A percentile compares a stretch with the other conserved stretches of the same genome.
phyloP scores from a whole-genome alignment of 2,888 invertebrate species.

The Heliconius cydno region DNA sequence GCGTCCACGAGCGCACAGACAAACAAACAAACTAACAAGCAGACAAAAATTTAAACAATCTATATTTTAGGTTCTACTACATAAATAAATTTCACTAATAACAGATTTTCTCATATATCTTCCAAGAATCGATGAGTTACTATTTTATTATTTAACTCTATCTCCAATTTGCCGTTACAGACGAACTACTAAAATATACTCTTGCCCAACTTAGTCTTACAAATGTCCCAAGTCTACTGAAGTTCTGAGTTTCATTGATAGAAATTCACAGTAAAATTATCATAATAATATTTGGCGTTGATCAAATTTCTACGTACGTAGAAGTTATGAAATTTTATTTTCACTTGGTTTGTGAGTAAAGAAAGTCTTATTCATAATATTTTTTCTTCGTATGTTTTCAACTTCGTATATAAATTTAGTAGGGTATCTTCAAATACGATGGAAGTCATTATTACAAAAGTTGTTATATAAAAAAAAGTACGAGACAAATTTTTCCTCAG shows the following conservation, averaged over 20 bases:
- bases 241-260: constrained; percentile 22
- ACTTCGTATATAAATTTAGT: not conserved
- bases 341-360: not conserved
- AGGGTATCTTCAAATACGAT: not conserved
- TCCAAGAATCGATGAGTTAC: too few relatives aligned
- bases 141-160: not conserved
- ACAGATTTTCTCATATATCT: too few relatives aligned
- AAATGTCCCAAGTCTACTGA: not conserved
- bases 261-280: constrained; percentile 34
- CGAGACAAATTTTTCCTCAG: too few relatives aligned
- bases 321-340: constrained; percentile 17
- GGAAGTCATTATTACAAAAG: not conserved
- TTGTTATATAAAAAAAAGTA: too few relatives aligned
- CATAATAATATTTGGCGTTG: constrained; percentile 30
- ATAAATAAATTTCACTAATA: too few relatives aligned
- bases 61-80: too few relatives aligned
- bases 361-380: constrained; percentile 8
- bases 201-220: constrained; percentile 11
- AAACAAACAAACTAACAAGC: too few relatives aligned
- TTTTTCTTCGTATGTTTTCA: not conserved
- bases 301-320: constrained; percentile 26
- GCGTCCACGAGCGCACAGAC: too few relatives aligned
- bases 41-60: too few relatives aligned
- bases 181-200: constrained; percentile 23
- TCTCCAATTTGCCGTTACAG: not conserved